Conservation (phyloP, 2,888 invertebrate species). For the Itoplectis maculator region DNA sequence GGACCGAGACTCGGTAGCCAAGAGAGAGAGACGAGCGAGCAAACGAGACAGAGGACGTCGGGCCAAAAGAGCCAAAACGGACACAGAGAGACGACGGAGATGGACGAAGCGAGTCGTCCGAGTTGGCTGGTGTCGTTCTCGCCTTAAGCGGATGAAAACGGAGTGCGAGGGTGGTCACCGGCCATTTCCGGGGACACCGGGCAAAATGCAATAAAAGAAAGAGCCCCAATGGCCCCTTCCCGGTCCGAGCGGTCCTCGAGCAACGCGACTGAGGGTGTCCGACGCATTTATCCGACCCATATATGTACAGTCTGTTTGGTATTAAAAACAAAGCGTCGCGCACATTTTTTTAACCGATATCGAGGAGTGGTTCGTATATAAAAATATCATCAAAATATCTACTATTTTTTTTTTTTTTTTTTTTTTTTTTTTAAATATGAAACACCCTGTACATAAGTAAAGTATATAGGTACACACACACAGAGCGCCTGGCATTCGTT, state of each 20-base stretch:
- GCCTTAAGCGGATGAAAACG: constrained; percentile 42
- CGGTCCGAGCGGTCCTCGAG: constrained; percentile 22
- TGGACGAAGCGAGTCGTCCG: background rate
- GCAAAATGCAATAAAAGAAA: constrained; percentile 51
- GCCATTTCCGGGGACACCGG: constrained; percentile 42
- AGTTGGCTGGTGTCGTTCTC: background rate
- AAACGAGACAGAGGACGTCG: background rate
- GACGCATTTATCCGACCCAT: no score
- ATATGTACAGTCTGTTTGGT: no score
- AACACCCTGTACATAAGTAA: no score
- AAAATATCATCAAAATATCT: no score
- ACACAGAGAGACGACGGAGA: background rate
- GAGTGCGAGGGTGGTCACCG: constrained; percentile 15
- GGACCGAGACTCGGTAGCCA: background rate
- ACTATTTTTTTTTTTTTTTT: no score
- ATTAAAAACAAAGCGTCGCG: no score
- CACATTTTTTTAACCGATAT: no score
- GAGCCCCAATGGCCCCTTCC: constrained; percentile 13
- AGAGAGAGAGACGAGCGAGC: background rate
- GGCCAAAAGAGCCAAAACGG: no score
- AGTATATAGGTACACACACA: no score
- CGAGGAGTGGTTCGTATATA: no score
- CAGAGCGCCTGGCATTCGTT: no score
- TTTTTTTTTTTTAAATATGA: no score
- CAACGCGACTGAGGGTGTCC: constrained; percentile 12